Evolutionary conservation across 2,113 vertebrate genomes (phyloP).

Genomic region (Chloebia gouldiae): DNA sequence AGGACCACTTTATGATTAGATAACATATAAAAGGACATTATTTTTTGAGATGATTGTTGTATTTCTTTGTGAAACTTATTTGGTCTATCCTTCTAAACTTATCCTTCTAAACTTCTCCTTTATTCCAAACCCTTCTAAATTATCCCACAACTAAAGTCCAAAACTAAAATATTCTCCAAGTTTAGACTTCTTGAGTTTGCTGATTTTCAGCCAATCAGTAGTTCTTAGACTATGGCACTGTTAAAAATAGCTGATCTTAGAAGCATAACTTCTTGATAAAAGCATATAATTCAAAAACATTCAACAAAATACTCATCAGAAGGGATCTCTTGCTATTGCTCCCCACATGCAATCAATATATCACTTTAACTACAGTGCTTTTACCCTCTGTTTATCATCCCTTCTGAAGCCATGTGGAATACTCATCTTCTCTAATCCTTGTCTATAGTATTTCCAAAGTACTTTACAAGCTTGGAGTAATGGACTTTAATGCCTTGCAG

Average conservation of each 20-base stretch:
- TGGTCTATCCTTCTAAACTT: too few relatives aligned
- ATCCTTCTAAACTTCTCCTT: background rate
- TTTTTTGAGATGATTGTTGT: background rate
- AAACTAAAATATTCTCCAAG: background rate
- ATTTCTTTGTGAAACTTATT: background rate
- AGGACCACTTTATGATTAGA: background rate
- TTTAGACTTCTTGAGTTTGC: background rate
- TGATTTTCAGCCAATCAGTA: constrained; percentile 26
- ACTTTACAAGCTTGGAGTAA: constrained; percentile 92
- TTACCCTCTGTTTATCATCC: constrained; percentile 88
- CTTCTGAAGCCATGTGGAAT: constrained; percentile 93
- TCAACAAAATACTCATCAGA: constrained; percentile 72
- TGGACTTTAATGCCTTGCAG: constrained; percentile 91
- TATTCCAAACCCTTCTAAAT: background rate
- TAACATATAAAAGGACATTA: background rate
- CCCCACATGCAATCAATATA: constrained; percentile 88
- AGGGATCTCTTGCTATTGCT: constrained; percentile 57
- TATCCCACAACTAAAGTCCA: background rate
- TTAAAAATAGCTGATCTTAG: constrained; percentile 12
- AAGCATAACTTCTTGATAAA: constrained; percentile 44
- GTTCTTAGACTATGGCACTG: background rate
- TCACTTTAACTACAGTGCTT: constrained; percentile 86
- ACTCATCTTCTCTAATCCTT: constrained; percentile 90
- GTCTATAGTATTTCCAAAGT: constrained; percentile 91
- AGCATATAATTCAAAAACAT: constrained; percentile 48